phyloP scores from a whole-genome alignment of 2,888 invertebrate species.

The Phytoseiulus persimilis region DNA sequence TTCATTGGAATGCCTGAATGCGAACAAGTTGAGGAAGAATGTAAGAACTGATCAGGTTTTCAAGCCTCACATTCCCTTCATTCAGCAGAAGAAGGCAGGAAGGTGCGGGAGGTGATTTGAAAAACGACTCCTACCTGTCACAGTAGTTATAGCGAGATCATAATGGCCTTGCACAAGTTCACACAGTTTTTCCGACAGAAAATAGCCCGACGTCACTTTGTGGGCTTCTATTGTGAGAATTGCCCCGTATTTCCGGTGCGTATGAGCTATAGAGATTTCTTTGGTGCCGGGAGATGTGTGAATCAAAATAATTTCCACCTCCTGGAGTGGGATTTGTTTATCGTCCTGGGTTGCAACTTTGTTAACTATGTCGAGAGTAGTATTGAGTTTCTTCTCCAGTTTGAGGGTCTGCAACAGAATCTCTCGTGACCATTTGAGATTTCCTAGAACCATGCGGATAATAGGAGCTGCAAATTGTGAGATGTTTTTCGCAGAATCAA shows the following conservation, averaged over 20 bases:
- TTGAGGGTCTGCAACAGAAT: conserved; percentile 14
- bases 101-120: no score
- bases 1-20: conserved; percentile 91
- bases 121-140: conserved; percentile 74
- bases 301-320: conserved; percentile 79
- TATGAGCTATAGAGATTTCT: conserved; percentile 62
- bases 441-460: no score
- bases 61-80: no score
- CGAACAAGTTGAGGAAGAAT: no score
- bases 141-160: conserved; percentile 84
- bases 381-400: conserved; percentile 24
- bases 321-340: conserved; percentile 61
- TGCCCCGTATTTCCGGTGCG: conserved; percentile 19
- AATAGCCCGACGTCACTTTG: conserved; percentile 45
- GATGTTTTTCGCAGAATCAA: no score
- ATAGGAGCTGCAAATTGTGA: no score
- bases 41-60: no score
- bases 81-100: no score
- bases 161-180: conserved; percentile 62
- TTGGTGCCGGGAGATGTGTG: conserved; percentile 76
- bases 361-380: conserved; percentile 13
- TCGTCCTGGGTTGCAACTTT: conserved; percentile 24
- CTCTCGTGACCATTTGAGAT: no score
- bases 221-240: conserved; percentile 46
- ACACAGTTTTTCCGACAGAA: conserved; percentile 48